Evolutionary conservation across 1,140 invertebrate genomes (phyloP).

Genomic region (Dreissena polymorpha): DNA sequence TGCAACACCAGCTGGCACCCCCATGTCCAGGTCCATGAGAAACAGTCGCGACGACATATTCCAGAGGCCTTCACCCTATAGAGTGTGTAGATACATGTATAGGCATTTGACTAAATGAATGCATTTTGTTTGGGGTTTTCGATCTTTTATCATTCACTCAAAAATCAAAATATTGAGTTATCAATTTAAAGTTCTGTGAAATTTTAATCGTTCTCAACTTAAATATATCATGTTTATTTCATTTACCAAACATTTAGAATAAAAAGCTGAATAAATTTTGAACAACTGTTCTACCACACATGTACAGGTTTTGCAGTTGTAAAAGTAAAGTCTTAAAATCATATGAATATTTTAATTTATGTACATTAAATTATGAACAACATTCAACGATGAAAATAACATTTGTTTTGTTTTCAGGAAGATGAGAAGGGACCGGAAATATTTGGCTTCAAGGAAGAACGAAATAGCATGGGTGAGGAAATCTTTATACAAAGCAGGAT

Average conservation of each 20-base stretch:
- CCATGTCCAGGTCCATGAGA: conserved; percentile 66
- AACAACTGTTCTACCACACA: no score
- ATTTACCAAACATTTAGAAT: no score
- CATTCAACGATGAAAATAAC: no score
- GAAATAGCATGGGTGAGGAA: conserved; percentile 22
- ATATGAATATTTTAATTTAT: no score
- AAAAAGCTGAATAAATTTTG: no score
- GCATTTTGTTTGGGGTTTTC: neutral
- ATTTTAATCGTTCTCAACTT: no score
- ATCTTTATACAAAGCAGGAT: neutral
- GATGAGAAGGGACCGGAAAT: conserved; percentile 49
- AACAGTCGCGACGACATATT: conserved; percentile 73
- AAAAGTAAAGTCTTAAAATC: no score
- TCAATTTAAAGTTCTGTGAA: no score
- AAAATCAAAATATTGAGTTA: neutral
- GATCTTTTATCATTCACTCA: conserved; percentile 1
- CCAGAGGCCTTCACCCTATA: conserved; percentile 63
- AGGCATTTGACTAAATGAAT: neutral
- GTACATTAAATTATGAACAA: no score
- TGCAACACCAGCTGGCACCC: conserved; percentile 67
- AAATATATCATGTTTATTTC: no score
- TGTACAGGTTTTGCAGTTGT: no score
- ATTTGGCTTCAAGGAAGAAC: conserved; percentile 40
- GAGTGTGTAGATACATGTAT: conserved; percentile 47
- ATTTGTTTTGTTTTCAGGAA: conserved; percentile 25